Evolutionary conservation across 1,140 invertebrate species (phyloP).

Genomic region (Dendroctonus valens): DNA sequence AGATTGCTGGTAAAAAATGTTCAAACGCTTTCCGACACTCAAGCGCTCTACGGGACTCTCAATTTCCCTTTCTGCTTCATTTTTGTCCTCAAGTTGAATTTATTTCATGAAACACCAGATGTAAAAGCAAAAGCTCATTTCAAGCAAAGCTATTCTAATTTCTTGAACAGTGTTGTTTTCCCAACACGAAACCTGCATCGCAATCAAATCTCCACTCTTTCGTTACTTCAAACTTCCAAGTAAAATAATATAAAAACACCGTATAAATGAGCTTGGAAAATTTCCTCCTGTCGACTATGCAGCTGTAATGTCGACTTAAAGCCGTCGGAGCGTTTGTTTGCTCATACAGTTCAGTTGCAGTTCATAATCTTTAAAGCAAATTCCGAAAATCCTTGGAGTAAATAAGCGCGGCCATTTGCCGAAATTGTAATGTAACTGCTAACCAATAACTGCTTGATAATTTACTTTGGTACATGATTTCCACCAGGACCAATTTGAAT

Average conservation of each 20-base stretch:
- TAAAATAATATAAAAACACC: background rate
- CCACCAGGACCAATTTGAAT: background rate
- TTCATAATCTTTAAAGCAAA: slow-evolving; percentile 30
- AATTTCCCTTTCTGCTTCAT: no score
- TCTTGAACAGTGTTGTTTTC: background rate
- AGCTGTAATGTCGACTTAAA: slow-evolving; percentile 6
- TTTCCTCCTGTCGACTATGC: slow-evolving; percentile 1
- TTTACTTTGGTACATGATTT: slow-evolving; percentile 6
- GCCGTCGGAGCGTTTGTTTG: slow-evolving; percentile 19
- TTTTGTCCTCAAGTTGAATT: no score
- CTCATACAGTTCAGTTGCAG: slow-evolving; percentile 17
- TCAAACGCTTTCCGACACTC: no score
- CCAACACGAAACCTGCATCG: background rate
- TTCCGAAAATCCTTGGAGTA: slow-evolving; percentile 15
- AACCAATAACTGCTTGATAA: slow-evolving; percentile 13
- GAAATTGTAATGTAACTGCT: slow-evolving; percentile 21
- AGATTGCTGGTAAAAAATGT: no score
- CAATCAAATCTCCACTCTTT: background rate
- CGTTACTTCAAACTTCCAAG: no score
- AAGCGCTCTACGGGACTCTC: no score
- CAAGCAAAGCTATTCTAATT: background rate
- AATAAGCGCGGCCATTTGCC: slow-evolving; percentile 19
- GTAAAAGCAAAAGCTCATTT: no score
- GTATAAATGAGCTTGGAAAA: slow-evolving; percentile 12
- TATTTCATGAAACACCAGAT: background rate